Evolutionary conservation across 2,113 vertebrate genomes (phyloP).

Genomic region (Nycticryphes semicollaris): DNA sequence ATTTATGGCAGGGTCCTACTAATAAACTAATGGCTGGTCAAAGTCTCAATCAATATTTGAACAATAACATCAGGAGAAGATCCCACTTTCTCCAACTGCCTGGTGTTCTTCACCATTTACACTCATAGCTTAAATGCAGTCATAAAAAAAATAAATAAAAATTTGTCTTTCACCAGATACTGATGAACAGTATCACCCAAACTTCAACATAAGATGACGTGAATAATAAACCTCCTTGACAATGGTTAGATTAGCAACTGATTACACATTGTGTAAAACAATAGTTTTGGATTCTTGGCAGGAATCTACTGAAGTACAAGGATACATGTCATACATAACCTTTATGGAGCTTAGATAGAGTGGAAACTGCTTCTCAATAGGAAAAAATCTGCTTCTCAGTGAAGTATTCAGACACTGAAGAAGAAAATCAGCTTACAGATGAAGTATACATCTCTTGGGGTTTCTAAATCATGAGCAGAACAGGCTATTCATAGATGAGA

Average conservation of each 20-base stretch:
- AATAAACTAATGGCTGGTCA: background rate
- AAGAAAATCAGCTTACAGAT: background rate
- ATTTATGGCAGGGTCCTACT: background rate
- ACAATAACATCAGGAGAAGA: background rate
- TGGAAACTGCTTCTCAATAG: background rate
- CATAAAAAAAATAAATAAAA: too few relatives aligned
- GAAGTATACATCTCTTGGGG: background rate
- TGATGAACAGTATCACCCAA: background rate
- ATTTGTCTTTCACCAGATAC: background rate
- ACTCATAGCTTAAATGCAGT: background rate
- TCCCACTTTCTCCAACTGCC: background rate
- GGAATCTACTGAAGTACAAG: background rate
- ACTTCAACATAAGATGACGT: fast-evolving
- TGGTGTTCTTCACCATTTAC: background rate
- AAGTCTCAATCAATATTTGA: background rate
- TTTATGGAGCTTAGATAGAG: background rate
- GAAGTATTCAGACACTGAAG: background rate
- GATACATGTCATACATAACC: background rate
- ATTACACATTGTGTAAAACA: background rate
- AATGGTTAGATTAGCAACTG: background rate
- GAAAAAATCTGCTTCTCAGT: background rate
- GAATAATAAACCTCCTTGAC: background rate
- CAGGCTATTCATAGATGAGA: background rate
- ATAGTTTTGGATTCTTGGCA: background rate
- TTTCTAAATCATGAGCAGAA: background rate